Evolutionary conservation across 2,113 vertebrate genomes (phyloP).

Genomic region (Hyaena hyaena): DNA sequence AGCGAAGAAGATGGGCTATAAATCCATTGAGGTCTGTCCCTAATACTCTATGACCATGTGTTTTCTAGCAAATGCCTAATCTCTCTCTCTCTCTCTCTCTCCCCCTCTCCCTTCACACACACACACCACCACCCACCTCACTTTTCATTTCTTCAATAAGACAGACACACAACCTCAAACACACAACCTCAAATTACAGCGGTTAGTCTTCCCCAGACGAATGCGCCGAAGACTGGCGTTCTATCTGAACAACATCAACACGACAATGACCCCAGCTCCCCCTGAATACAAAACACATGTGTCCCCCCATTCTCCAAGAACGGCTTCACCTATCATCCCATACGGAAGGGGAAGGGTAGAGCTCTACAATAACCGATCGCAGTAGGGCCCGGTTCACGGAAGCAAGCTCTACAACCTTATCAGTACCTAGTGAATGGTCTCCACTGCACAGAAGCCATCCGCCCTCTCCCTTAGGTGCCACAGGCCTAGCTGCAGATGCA

Average conservation of each 20-base stretch:
- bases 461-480: not conserved
- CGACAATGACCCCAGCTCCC: not conserved
- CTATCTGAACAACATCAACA: not conserved
- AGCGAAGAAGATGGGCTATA: not conserved
- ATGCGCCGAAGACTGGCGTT: not conserved
- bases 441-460: not conserved
- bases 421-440: not conserved
- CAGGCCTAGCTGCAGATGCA: not conserved
- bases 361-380: not conserved
- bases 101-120: too few relatives aligned
- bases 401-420: not conserved
- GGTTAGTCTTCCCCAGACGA: not conserved
- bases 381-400: not conserved
- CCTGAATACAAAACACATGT: not conserved
- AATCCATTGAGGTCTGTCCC: not conserved
- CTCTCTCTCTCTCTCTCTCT: not conserved
- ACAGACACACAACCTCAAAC: not conserved
- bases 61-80: slow-evolving; percentile 32
- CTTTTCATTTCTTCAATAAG: slow-evolving; percentile 25
- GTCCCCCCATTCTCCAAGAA: not conserved
- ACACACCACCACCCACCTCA: not conserved
- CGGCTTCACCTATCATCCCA: not conserved
- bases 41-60: not conserved
- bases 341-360: not conserved
- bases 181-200: not conserved